Conservation (phyloP, 2,888 invertebrate species). For the Drosophila cognata region DNA sequence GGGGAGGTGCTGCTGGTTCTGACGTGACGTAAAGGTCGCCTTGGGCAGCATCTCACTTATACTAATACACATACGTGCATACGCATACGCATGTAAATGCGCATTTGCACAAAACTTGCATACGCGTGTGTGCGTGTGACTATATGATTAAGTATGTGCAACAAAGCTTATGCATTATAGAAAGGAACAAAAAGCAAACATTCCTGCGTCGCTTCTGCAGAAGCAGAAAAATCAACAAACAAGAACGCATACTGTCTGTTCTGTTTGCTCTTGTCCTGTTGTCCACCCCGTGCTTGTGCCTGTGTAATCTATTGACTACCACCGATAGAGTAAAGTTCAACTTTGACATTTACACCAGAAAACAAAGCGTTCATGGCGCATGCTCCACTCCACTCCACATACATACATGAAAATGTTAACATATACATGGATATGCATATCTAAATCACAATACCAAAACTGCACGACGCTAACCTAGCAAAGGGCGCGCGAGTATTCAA, state of each 20-base stretch:
- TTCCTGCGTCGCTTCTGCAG: slow-evolving; percentile 35
- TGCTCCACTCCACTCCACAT: slow-evolving; percentile 43
- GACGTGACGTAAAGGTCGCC: slow-evolving; percentile 54
- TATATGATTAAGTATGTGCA: slow-evolving; percentile 34
- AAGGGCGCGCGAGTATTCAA: slow-evolving; percentile 25
- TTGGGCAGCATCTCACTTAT: slow-evolving; percentile 32
- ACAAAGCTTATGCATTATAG: slow-evolving; percentile 5
- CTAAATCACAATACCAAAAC: neutral
- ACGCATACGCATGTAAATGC: slow-evolving; percentile 21
- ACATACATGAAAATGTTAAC: neutral
- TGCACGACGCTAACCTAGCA: slow-evolving; percentile 26
- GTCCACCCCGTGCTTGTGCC: neutral
- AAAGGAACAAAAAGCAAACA: slow-evolving; percentile 39
- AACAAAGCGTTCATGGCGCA: slow-evolving; percentile 55
- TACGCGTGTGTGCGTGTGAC: neutral
- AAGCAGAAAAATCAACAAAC: slow-evolving; percentile 47
- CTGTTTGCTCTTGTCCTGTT: slow-evolving; percentile 39
- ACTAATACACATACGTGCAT: neutral
- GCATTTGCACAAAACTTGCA: neutral
- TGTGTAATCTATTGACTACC: slow-evolving; percentile 25
- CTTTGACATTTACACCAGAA: slow-evolving; percentile 65
- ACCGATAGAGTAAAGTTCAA: slow-evolving; percentile 55
- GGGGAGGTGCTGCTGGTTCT: slow-evolving; percentile 12
- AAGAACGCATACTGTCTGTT: slow-evolving; percentile 27
- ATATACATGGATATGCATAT: slow-evolving; percentile 3